Evolutionary conservation across 2,113 vertebrate species (phyloP).

Genomic region (Alligator mississippiensis): DNA sequence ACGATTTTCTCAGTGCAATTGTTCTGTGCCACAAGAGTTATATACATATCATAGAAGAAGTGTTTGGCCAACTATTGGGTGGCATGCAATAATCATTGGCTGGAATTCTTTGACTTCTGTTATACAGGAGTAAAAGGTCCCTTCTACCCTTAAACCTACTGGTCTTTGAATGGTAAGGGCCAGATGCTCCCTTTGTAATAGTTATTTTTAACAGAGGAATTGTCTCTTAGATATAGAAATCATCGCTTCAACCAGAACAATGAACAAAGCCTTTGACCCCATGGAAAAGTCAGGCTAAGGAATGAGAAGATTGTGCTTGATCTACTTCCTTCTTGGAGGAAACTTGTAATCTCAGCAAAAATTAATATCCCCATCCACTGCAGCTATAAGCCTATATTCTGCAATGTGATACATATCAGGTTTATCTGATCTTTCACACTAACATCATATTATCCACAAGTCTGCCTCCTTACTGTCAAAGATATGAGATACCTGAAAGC

Average conservation of each 20-base stretch:
- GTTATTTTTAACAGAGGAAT: neutral
- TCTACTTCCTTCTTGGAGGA: neutral
- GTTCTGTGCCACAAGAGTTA: neutral
- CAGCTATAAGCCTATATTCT: neutral
- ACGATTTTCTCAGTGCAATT: neutral
- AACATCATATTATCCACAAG: neutral
- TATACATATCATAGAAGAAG: neutral
- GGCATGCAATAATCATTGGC: neutral
- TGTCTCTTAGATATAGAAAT: fast-evolving
- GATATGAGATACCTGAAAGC: neutral
- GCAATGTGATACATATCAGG: neutral
- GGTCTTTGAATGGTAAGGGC: neutral
- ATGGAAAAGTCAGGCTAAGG: neutral
- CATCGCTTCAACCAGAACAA: neutral
- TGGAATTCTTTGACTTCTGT: neutral
- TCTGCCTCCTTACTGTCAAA: neutral
- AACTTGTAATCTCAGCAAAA: fast-evolving
- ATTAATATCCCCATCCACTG: neutral
- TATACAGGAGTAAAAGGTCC: neutral
- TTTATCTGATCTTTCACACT: neutral
- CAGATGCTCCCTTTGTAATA: neutral
- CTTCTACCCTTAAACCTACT: neutral
- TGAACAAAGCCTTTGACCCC: fast-evolving
- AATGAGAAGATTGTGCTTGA: neutral
- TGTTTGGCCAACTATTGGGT: neutral